These are phyloP conservation scores for Callyntrura sp. DNA, from an alignment of 2,888 invertebrate genomes.

Conservation along the genomic window DNA sequence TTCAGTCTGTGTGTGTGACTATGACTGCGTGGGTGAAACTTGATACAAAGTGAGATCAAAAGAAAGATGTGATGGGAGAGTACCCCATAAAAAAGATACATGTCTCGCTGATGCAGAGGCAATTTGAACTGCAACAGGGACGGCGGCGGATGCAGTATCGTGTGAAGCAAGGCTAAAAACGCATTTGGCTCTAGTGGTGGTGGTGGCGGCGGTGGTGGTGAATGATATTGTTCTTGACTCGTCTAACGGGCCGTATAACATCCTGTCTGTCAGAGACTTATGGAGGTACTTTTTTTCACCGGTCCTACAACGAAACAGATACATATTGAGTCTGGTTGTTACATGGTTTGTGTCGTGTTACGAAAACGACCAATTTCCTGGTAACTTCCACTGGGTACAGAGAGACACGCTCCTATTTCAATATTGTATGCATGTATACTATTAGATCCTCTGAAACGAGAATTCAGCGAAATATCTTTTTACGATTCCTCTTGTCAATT, in stretches of 20 bases:
- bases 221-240: conserved; percentile 62
- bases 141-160: not conserved
- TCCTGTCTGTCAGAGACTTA: conserved; percentile 7
- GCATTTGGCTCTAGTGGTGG: conserved; percentile 28
- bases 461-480: no score
- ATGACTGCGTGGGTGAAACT: conserved; percentile 54
- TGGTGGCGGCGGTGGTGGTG: no score
- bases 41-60: conserved; percentile 41
- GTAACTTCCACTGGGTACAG: no score
- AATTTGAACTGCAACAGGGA: not conserved
- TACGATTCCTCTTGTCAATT: no score
- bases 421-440: no score
- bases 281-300: not conserved
- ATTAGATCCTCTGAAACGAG: no score
- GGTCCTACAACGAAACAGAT: not conserved
- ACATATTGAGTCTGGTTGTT: no score
- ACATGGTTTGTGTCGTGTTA: no score
- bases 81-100: not conserved
- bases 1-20: no score
- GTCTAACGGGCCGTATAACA: conserved; percentile 50
- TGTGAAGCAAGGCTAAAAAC: not conserved
- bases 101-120: not conserved
- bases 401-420: no score
- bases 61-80: conserved; percentile 32
- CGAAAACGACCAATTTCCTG: no score